phyloP scores from a whole-genome alignment of 2,888 invertebrate genomes.

The Marasmarcha lunaedactyla region DNA sequence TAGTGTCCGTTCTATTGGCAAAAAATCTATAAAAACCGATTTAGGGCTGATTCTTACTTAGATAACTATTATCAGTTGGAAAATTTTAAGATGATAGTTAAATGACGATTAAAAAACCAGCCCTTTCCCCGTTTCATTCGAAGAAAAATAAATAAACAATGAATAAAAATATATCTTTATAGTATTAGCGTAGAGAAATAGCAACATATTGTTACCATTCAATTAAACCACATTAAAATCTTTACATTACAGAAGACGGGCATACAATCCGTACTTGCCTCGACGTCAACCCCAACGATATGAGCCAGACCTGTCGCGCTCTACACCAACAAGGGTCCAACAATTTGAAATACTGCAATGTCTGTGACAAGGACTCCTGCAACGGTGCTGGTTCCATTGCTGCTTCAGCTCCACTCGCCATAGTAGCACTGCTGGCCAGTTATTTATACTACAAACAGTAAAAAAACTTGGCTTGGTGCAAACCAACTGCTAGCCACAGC shows the following conservation, averaged over 20 bases:
- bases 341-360: slow-evolving; percentile 40
- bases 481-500: too few species aligned
- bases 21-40: too few species aligned
- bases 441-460: slow-evolving; percentile 49
- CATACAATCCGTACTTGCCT: slow-evolving; percentile 46
- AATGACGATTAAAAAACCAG: too few species aligned
- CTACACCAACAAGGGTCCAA: slow-evolving; percentile 25
- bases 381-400: slow-evolving; percentile 51
- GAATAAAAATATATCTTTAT: neutral
- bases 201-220: too few species aligned
- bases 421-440: slow-evolving; percentile 34
- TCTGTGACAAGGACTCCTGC: slow-evolving; percentile 66
- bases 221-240: too few species aligned
- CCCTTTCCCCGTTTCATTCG: too few species aligned
- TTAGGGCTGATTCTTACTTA: too few species aligned
- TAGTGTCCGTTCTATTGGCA: too few species aligned
- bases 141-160: neutral
- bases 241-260: slow-evolving; percentile 45
- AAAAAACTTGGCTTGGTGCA: slow-evolving; percentile 20
- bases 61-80: too few species aligned
- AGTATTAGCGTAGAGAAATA: too few species aligned
- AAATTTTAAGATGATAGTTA: too few species aligned
- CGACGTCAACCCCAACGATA: slow-evolving; percentile 38
- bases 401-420: slow-evolving; percentile 42
- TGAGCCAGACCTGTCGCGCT: slow-evolving; percentile 36